A percentile compares a stretch with the other conserved stretches of the same genome.
phyloP scores from a whole-genome alignment of 2,797 vertebrate genomes.

The Phoebastria nigripes region DNA sequence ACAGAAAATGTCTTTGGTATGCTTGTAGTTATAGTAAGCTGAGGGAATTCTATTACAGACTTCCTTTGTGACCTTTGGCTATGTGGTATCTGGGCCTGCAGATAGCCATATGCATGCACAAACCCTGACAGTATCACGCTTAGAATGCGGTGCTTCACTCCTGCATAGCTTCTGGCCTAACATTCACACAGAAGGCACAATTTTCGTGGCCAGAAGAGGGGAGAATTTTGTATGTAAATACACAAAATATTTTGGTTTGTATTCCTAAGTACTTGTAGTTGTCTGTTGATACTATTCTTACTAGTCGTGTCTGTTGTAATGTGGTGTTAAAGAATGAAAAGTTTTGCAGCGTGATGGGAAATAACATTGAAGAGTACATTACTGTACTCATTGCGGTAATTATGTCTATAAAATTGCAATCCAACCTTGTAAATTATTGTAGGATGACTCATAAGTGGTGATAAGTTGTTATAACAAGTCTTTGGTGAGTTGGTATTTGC shows the following conservation, averaged over 20 bases:
- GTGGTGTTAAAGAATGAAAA: not conserved
- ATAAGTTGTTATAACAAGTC: not conserved
- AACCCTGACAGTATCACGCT: not conserved
- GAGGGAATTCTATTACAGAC: not conserved
- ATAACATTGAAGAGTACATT: not conserved
- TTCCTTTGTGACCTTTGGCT: not conserved
- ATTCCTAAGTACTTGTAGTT: not conserved
- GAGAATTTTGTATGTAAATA: not conserved
- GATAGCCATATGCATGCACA: fast-evolving
- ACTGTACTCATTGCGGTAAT: not conserved
- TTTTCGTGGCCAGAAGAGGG: not conserved
- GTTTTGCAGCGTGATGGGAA: not conserved
- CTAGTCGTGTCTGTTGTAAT: not conserved
- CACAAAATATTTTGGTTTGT: not conserved
- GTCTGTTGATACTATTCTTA: not conserved
- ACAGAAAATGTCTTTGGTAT: not conserved
- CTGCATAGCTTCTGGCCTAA: not conserved
- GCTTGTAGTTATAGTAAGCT: not conserved
- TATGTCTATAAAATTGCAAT: not conserved
- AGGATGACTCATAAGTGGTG: not conserved
- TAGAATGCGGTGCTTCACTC: not conserved
- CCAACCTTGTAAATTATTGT: not conserved
- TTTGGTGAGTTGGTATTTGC: constrained; percentile 1
- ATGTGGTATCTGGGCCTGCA: not conserved
- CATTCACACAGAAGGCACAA: not conserved